Percentiles rank a stretch among this genome's conserved stretches.
These are phyloP conservation scores for Crax fasciolata DNA, from an alignment of 2,797 vertebrate genomes.

Conservation along the genomic window DNA sequence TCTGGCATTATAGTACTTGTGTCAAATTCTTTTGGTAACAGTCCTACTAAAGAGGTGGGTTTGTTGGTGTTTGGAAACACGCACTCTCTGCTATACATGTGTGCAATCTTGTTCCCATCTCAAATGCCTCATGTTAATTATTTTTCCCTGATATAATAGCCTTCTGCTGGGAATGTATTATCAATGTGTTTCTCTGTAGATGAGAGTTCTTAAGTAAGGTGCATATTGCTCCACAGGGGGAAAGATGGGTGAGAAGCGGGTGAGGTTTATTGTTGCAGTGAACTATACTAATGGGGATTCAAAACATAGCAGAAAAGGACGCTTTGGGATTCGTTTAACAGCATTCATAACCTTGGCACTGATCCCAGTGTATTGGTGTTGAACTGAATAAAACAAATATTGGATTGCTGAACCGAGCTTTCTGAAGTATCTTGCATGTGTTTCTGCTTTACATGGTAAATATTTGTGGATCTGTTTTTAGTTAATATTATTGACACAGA, in stretches of 20 bases:
- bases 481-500: constrained; percentile 69
- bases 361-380: constrained; percentile 29
- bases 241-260: constrained; percentile 15
- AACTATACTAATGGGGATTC: constrained; percentile 41
- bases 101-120: neutral
- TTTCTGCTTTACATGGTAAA: constrained; percentile 74
- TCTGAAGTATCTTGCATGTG: constrained; percentile 60
- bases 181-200: constrained; percentile 12
- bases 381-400: constrained; percentile 72
- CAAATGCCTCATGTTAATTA: neutral
- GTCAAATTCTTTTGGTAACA: neutral
- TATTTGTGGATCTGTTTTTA: constrained; percentile 66
- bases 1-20: neutral
- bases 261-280: constrained; percentile 45
- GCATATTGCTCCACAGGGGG: constrained; percentile 24
- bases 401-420: constrained; percentile 56
- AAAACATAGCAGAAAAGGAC: constrained; percentile 40
- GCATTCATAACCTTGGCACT: constrained; percentile 39
- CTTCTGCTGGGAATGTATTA: neutral
- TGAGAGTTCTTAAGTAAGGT: constrained; percentile 24
- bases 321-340: constrained; percentile 67
- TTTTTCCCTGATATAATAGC: neutral
- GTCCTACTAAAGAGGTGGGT: accelerated
- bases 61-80: neutral
- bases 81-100: neutral